Evolutionary conservation across 1,140 invertebrate genomes (phyloP).

Genomic region (Chrysomallon squamiferum): DNA sequence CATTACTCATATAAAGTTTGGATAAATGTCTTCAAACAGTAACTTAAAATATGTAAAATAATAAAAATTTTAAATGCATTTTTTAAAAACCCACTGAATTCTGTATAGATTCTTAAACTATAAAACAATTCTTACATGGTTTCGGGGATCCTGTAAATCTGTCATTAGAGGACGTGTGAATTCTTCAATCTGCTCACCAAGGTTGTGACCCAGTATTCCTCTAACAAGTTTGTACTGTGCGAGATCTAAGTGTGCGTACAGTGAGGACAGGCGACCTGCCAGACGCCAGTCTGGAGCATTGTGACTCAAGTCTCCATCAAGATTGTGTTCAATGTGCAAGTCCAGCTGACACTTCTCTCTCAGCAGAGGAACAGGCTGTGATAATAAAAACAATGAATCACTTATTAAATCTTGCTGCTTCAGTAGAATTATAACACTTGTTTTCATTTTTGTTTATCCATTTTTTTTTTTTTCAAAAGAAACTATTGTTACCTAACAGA

Average conservation of each 20-base stretch:
- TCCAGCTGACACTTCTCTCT: slow-evolving; percentile 82
- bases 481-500: no score
- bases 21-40: no score
- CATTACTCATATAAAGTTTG: no score
- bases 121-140: slow-evolving; percentile 51
- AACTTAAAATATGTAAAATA: no score
- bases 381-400: not conserved
- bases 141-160: slow-evolving; percentile 57
- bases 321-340: slow-evolving; percentile 82
- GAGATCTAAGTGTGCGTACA: slow-evolving; percentile 82
- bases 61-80: no score
- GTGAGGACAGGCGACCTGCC: slow-evolving; percentile 83
- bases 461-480: no score
- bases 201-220: slow-evolving; percentile 88
- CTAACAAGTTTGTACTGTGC: slow-evolving; percentile 87
- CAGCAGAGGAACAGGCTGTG: slow-evolving; percentile 66
- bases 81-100: no score
- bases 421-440: no score
- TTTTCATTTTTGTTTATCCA: no score
- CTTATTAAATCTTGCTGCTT: no score
- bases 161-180: slow-evolving; percentile 56
- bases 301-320: slow-evolving; percentile 75
- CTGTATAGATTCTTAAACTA: no score
- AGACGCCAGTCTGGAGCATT: slow-evolving; percentile 86
- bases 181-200: slow-evolving; percentile 87